Evolutionary conservation across 2,797 vertebrate genomes (phyloP), one percentile per base, ranked within the genome.

Genomic region (Pyrrhura leucotis): DNA sequence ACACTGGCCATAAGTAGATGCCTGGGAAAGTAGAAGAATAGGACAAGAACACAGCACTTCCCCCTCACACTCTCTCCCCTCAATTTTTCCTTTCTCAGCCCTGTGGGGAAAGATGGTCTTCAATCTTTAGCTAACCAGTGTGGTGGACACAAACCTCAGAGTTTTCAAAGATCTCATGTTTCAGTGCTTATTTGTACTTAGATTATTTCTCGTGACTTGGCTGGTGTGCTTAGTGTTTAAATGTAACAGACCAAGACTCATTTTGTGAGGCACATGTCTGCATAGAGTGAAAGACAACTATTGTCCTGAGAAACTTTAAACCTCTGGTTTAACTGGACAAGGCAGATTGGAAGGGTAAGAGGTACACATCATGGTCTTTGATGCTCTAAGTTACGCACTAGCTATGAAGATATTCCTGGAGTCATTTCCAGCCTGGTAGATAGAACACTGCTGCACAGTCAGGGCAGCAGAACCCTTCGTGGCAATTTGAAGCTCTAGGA

Each of bases 121-220:
- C 54, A 93, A 21, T 93, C 26, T 93, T 77, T 84, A 76, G 62
- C 86, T 95, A 69, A 84, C 71, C 83, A 84, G 17, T 91, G 83
- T 62, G 66, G 77, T 86, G 35, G 50, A 69, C 69, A 51, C 29
- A 94, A 95, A 86, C 91, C 80, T 88, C 88, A 76, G 42, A 12
- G 35, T 84, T 78, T 94, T 90, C 79, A 47, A 75, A 10, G 42
- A 5, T 94, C 69, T 94, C 59, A 10, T 67, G 18, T 90, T 94
- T 87, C 91, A 85, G 1, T 72, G 54, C 47, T 75, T 82, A 33
- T 76, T 88, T 72, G 45, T 61, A 54, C 31, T 91, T 47, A 15
- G 13, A 51, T 85, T 77, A 68, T 83, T 91, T 79, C 91, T 95
- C 1, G 0, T 94, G 71, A 66, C 66, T 94, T 71, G n/a, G 44